Conservation (phyloP, 2,888 invertebrate species). For the Diplolepis rosae region DNA sequence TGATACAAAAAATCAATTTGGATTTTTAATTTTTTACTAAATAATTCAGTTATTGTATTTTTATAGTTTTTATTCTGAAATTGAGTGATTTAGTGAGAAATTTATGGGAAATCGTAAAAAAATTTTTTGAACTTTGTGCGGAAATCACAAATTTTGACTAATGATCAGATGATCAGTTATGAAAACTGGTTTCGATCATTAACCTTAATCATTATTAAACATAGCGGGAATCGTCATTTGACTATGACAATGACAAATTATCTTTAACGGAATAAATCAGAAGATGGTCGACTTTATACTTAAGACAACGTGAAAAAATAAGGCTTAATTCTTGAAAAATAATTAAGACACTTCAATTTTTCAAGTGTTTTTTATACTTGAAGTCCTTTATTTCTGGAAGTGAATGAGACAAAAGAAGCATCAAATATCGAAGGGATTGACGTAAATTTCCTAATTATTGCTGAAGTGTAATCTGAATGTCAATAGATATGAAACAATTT, state of each 20-base stretch:
- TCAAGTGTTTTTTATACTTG: neutral
- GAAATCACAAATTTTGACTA: neutral
- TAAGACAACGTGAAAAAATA: neutral
- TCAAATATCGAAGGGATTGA: neutral
- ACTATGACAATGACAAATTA: constrained; percentile 12
- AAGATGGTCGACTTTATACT: neutral
- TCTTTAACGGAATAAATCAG: constrained; percentile 14
- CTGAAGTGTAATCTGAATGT: constrained; percentile 8
- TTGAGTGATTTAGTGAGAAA: no score
- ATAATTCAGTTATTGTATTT: no score
- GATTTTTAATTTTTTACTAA: no score
- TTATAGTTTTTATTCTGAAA: no score
- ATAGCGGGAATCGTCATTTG: neutral
- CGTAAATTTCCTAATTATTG: neutral
- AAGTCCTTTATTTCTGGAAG: neutral
- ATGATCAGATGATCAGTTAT: neutral
- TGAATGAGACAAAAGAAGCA: neutral
- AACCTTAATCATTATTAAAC: neutral
- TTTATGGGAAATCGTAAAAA: no score
- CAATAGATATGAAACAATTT: neutral
- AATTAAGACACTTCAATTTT: neutral
- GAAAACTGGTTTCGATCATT: neutral
- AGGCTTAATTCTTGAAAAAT: neutral
- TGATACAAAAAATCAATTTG: no score
- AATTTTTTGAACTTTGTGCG: neutral